Percentiles rank a stretch among this genome's conserved stretches.
phyloP scores from a whole-genome alignment of 2,888 invertebrate species.

The Tiliacea citrago region DNA sequence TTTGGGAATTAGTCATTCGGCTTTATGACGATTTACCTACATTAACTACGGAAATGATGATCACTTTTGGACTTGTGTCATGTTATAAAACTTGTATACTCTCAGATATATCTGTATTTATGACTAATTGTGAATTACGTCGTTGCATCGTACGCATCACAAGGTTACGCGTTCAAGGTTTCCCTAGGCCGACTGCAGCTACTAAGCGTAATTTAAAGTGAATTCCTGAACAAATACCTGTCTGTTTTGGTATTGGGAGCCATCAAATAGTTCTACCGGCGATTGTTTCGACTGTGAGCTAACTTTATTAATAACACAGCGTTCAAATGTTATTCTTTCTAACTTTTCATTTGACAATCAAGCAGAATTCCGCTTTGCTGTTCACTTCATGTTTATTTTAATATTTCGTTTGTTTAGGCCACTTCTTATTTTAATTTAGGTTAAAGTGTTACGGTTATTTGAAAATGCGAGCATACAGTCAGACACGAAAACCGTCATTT shows the following conservation, averaged over 20 bases:
- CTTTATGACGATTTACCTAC: not conserved
- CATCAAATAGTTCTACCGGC: not conserved
- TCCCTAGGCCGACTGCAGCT: not conserved
- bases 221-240: not conserved
- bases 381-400: not conserved
- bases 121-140: slow-evolving; percentile 6
- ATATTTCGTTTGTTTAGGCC: not conserved
- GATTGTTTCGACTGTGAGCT: not conserved
- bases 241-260: not conserved
- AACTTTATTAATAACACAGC: slow-evolving; percentile 5
- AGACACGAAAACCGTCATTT: not conserved
- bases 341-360: slow-evolving; percentile 8
- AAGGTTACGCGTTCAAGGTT: slow-evolving; percentile 18
- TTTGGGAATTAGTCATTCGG: not conserved
- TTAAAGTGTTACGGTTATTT: not conserved
- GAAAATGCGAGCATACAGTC: not conserved
- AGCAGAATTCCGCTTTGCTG: slow-evolving; percentile 4
- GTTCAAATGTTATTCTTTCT: not conserved
- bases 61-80: not conserved
- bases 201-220: not conserved
- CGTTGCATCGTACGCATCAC: not conserved
- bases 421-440: not conserved
- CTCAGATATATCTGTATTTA: slow-evolving; percentile 5
- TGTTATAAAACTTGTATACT: slow-evolving; percentile 6
- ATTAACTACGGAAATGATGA: not conserved